A percentile compares a stretch with the other conserved stretches of the same genome.
phyloP scores from a whole-genome alignment of 2,888 invertebrate genomes.

The Blera fallax region DNA sequence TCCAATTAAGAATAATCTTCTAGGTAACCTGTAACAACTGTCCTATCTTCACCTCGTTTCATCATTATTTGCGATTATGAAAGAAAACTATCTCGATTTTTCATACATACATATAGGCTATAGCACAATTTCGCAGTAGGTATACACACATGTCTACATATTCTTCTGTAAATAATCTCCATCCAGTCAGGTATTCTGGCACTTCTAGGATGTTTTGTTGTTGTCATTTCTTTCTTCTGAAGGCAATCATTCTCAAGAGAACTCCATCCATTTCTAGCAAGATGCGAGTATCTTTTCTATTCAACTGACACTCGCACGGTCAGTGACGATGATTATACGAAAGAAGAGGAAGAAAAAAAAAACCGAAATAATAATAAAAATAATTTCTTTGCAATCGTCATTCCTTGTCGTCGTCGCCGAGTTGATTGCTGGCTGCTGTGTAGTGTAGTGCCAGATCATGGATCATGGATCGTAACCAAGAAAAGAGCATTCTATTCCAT shows the following conservation, averaged over 20 bases:
- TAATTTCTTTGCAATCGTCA: conserved; percentile 63
- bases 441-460: conserved; percentile 44
- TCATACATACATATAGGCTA: too few species aligned
- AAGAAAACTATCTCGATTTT: conserved; percentile 24
- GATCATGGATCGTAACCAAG: conserved; percentile 48
- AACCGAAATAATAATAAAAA: conserved; percentile 53
- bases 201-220: not conserved
- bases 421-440: conserved; percentile 56
- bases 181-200: not conserved
- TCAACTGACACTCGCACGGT: conserved; percentile 42
- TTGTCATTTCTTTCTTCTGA: not conserved
- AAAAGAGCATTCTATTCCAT: conserved; percentile 66
- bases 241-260: conserved; percentile 25
- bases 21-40: not conserved
- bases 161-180: conserved; percentile 20
- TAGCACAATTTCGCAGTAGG: too few species aligned
- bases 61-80: conserved; percentile 43
- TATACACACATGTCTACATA: too few species aligned
- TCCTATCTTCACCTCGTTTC: not conserved
- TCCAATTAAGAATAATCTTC: conserved; percentile 35
- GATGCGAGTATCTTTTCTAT: conserved; percentile 6
- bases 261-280: not conserved
- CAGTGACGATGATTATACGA: conserved; percentile 36
- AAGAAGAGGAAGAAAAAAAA: not conserved
- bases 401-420: conserved; percentile 29